phyloP scores from a whole-genome alignment of 2,888 invertebrate genomes.

The Blera fallax region DNA sequence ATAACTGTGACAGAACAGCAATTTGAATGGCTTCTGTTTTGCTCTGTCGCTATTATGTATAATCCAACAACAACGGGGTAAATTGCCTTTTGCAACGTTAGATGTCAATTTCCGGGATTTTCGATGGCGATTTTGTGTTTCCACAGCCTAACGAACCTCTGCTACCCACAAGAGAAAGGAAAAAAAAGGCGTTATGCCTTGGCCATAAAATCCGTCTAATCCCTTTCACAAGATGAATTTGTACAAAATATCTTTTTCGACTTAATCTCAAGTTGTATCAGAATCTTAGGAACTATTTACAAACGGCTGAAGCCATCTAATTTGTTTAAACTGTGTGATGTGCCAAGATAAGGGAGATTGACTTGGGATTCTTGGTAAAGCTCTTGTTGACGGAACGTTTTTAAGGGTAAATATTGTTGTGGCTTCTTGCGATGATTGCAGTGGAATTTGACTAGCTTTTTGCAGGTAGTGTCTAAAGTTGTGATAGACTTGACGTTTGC shows the following conservation, averaged over 20 bases:
- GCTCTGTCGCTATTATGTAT: background rate
- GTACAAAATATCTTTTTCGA: background rate
- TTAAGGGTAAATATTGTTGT: constrained; percentile 43
- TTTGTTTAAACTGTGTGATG: constrained; percentile 3
- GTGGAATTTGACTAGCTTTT: constrained; percentile 11
- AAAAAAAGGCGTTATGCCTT: background rate
- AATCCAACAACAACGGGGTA: background rate
- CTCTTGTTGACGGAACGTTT: constrained; percentile 37
- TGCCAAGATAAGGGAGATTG: constrained; percentile 38
- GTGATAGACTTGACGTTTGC: constrained; percentile 17
- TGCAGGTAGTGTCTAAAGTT: constrained; percentile 19
- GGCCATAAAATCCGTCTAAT: constrained; percentile 18
- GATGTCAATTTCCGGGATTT: constrained; percentile 48
- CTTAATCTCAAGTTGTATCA: constrained; percentile 2
- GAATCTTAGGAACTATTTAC: constrained; percentile 10
- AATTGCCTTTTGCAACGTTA: constrained; percentile 46
- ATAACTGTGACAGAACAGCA: constrained; percentile 59
- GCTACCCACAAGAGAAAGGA: background rate
- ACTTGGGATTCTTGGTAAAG: constrained; percentile 23
- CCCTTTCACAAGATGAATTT: constrained; percentile 49
- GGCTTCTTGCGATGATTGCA: constrained; percentile 25
- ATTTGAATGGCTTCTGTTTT: constrained; percentile 63
- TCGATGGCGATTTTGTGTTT: background rate
- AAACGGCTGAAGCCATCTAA: constrained; percentile 6
- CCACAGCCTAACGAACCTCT: background rate